Evolutionary conservation across 1,140 invertebrate genomes (phyloP).

Genomic region (Temnothorax longispinosus): DNA sequence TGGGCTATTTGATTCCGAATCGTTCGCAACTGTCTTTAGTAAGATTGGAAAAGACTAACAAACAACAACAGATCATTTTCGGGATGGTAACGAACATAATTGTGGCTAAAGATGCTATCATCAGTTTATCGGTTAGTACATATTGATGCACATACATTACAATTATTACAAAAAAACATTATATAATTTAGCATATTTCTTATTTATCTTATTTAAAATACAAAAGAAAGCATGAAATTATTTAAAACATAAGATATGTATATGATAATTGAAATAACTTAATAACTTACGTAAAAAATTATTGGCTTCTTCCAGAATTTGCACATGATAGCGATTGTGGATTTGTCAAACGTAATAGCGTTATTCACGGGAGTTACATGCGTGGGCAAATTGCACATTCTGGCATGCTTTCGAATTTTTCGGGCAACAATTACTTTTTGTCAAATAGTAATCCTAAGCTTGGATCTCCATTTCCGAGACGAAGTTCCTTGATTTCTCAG

Average conservation of each 20-base stretch:
- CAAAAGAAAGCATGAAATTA: background rate
- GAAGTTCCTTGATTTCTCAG: constrained; percentile 85
- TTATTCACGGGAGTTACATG: constrained; percentile 93
- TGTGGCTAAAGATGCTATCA: constrained; percentile 94
- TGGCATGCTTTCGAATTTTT: constrained; percentile 88
- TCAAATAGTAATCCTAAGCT: constrained; percentile 85
- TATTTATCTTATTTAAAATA: background rate
- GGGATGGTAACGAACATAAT: constrained; percentile 91
- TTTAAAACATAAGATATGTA: background rate
- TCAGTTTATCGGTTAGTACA: constrained; percentile 89
- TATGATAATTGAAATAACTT: background rate
- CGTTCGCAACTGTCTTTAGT: constrained; percentile 90
- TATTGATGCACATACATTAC: background rate
- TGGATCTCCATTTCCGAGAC: constrained; percentile 87
- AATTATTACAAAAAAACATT: background rate
- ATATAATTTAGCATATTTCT: background rate
- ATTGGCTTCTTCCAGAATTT: constrained; percentile 85
- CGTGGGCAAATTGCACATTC: constrained; percentile 95
- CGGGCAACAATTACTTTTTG: constrained; percentile 87
- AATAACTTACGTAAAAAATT: constrained; percentile 1
- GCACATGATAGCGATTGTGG: constrained; percentile 93
- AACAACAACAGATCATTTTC: constrained; percentile 89
- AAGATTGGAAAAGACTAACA: constrained; percentile 91
- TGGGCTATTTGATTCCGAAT: constrained; percentile 92
- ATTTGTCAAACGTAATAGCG: constrained; percentile 92